Base-by-base conservation (phyloP, 2,797 vertebrate species). In the Microcaecilia unicolor region DNA sequence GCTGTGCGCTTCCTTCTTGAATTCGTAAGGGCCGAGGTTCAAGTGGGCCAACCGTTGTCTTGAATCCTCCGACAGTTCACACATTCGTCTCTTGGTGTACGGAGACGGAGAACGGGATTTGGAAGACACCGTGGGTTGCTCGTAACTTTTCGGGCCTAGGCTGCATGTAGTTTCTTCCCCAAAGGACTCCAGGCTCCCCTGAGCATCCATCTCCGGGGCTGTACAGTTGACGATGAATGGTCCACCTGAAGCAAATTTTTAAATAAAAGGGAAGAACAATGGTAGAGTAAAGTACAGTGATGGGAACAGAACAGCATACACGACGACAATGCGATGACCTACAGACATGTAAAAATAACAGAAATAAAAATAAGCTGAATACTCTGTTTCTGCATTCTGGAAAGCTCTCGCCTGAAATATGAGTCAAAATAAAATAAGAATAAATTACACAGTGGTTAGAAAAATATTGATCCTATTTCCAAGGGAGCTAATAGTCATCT, bases 61-160 rank as follows among this genome's bases (percentile, higher is more conserved):
- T 49, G 86, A 54, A 38, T 91, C 90, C 58, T 91, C 81, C 0
- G 91, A 84, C 4, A 94, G 88, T 66, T 95, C 86, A 64, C 93
- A 97, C 92, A 98, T 99, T 41, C 83, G 84, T 41, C 94, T 91
- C 58, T 81, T 86, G 10, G 94, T 96, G 74, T 99, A 97, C 1
- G 96, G 95, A 9, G 95, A 95, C n/a, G 84, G 84, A 8, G 89
- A 85, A 20, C 85, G 90, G 3, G 86, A 74, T 62, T 70, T 77
- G 16, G 93, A 98, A 31, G 94, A 85, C 44, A 89, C 87, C 0
- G 96, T 98, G 48, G 89, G 87, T 65, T 73, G 85, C 59, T 87
- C 81, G 19, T 97, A 98, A 61, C 67, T 76, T 48, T 48, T 71
- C 10, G 26, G 18, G 41, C 68, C 61, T 13, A 25, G 4, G 27